phyloP scores from a whole-genome alignment of 1,140 invertebrate genomes.

The Marisa cornuarietis region DNA sequence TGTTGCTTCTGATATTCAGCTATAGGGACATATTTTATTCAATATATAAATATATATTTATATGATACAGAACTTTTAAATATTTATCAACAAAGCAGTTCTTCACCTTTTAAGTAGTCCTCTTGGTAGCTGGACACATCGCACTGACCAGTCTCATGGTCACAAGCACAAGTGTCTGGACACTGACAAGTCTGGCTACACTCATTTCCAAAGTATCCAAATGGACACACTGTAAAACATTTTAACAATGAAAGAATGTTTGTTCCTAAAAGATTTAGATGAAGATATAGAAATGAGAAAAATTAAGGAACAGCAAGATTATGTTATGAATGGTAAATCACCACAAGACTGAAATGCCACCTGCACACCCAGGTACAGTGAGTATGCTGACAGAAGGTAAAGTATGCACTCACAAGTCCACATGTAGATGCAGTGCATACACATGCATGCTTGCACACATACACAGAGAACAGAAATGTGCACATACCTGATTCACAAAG shows the following conservation, averaged over 20 bases:
- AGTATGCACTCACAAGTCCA: background rate
- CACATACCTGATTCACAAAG: constrained; percentile 49
- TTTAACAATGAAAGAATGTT: background rate
- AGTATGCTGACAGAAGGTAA: background rate
- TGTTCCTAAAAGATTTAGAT: background rate
- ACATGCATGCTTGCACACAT: background rate
- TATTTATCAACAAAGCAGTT: background rate
- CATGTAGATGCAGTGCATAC: background rate
- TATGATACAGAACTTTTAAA: background rate
- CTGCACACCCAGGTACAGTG: background rate
- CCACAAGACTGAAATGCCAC: no score
- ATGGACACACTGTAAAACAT: constrained; percentile 38
- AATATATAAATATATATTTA: no score
- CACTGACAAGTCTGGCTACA: constrained; percentile 49
- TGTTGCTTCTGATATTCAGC: background rate
- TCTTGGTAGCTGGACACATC: constrained; percentile 51
- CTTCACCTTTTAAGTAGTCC: background rate
- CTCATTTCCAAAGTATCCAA: constrained; percentile 43
- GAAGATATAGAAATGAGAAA: background rate
- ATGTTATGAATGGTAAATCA: background rate
- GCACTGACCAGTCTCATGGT: constrained; percentile 85
- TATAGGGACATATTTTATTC: no score
- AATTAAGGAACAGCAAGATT: background rate
- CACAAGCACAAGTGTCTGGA: constrained; percentile 71
- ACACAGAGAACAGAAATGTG: background rate